These are phyloP conservation scores for Tichodroma muraria DNA, from an alignment of 2,113 vertebrate species.

Conservation along the genomic window DNA sequence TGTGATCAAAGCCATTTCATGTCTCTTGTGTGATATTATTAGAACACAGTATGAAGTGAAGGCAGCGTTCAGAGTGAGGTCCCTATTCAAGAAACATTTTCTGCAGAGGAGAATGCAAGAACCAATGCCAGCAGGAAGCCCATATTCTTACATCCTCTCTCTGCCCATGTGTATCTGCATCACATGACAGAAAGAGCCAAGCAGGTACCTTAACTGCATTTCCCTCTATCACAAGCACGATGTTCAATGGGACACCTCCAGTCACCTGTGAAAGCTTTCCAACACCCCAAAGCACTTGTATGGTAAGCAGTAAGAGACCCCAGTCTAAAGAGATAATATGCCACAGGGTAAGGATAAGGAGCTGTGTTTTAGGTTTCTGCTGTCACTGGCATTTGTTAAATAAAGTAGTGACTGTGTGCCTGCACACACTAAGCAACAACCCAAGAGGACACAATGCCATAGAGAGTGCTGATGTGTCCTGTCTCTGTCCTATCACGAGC, in stretches of 20 bases:
- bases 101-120: not conserved
- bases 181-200: not conserved
- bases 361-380: not conserved
- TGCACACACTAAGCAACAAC: not conserved
- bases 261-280: not conserved
- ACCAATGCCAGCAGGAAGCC: not conserved
- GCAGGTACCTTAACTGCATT: not conserved
- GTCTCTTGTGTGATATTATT: slow-evolving; percentile 47
- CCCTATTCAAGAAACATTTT: not conserved
- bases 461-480: not conserved
- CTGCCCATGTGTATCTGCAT: not conserved
- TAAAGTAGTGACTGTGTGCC: not conserved
- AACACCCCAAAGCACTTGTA: not conserved
- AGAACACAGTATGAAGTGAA: slow-evolving; percentile 18
- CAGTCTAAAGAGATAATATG: not conserved
- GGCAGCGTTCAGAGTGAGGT: not conserved
- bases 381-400: not conserved
- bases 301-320: not conserved
- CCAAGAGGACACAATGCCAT: not conserved
- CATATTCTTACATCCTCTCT: not conserved
- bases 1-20: slow-evolving; percentile 48
- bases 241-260: not conserved
- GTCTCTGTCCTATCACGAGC: not conserved
- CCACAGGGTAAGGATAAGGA: not conserved
- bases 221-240: fast-evolving